A percentile compares a stretch with the other conserved stretches of the same genome.
phyloP scores from a whole-genome alignment of 2,113 vertebrate genomes.

The Xyliphius kryptos region DNA sequence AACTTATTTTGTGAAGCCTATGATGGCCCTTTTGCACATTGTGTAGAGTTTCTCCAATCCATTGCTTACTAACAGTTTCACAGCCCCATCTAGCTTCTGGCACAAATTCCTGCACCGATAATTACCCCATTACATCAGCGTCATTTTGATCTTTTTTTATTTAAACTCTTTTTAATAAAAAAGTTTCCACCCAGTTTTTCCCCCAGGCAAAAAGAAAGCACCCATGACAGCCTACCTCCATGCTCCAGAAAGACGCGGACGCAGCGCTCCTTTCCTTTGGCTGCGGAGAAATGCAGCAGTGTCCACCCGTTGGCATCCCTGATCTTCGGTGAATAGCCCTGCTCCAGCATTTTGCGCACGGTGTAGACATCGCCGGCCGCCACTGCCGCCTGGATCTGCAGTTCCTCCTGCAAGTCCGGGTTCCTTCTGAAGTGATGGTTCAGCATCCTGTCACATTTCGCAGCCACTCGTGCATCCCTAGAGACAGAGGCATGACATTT shows the following conservation, averaged over 20 bases:
- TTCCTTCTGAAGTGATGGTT: slow-evolving; percentile 97
- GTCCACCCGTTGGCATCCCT: slow-evolving; percentile 97
- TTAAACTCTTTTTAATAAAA: too few relatives aligned
- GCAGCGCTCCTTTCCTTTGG: slow-evolving; percentile 92
- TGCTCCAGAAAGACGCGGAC: slow-evolving; percentile 97
- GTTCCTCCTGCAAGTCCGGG: slow-evolving; percentile 93
- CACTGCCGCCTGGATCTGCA: slow-evolving; percentile 97
- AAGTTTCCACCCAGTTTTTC: too few relatives aligned
- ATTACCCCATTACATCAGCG: too few relatives aligned
- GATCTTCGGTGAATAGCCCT: slow-evolving; percentile 92
- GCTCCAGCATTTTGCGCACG: slow-evolving; percentile 93
- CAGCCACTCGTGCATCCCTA: slow-evolving; percentile 57
- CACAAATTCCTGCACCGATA: too few relatives aligned
- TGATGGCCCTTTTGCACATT: too few relatives aligned
- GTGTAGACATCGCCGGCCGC: slow-evolving; percentile 93
- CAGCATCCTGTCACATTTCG: slow-evolving; percentile 89
- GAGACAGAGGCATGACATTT: too few relatives aligned
- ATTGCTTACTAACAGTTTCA: too few relatives aligned
- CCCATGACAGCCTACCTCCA: slow-evolving; percentile 96
- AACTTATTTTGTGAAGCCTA: too few relatives aligned
- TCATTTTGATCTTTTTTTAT: too few relatives aligned
- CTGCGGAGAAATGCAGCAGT: slow-evolving; percentile 93
- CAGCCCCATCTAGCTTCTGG: too few relatives aligned
- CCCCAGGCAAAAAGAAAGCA: too few relatives aligned
- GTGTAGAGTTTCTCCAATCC: too few relatives aligned